These are phyloP conservation scores for Dissostichus mawsoni DNA, from an alignment of 2,113 vertebrate species.

Conservation along the genomic window DNA sequence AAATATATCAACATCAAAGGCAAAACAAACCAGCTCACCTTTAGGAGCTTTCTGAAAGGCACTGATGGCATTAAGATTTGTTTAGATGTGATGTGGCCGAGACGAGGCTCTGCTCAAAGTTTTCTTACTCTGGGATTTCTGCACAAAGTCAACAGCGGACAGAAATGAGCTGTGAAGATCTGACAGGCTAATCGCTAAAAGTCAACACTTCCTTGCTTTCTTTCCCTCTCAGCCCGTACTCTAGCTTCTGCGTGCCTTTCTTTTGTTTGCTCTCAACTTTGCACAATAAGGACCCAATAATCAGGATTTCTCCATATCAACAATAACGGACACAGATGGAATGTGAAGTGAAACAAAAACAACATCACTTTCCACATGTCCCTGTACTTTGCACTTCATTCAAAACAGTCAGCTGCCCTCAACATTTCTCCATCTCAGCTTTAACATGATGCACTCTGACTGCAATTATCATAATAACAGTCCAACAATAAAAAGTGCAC, in stretches of 20 bases:
- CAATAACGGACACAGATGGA: constrained; percentile 40
- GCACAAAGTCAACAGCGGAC: constrained; percentile 54
- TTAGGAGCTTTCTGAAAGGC: constrained; percentile 12
- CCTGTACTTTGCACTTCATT: background rate
- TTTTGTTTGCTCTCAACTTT: constrained; percentile 62
- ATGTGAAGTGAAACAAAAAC: constrained; percentile 31
- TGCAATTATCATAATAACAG: background rate
- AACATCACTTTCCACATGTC: background rate
- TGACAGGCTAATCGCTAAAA: constrained; percentile 53
- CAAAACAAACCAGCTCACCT: constrained; percentile 47
- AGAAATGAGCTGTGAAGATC: constrained; percentile 49
- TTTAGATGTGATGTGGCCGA: constrained; percentile 46
- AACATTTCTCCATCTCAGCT: background rate
- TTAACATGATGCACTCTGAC: background rate
- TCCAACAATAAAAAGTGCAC: background rate
- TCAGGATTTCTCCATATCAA: constrained; percentile 53
- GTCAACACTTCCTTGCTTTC: constrained; percentile 57
- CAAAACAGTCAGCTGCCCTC: background rate
- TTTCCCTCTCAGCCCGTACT: constrained; percentile 8
- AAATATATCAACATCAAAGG: constrained; percentile 36
- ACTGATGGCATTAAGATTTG: constrained; percentile 39
- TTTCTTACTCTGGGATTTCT: constrained; percentile 43
- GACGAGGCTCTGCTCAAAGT: constrained; percentile 32
- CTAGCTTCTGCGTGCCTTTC: constrained; percentile 16
- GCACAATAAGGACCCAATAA: constrained; percentile 33